Evolutionary conservation across 2,797 vertebrate species (phyloP).

Genomic region (Gobio occitaniae): DNA sequence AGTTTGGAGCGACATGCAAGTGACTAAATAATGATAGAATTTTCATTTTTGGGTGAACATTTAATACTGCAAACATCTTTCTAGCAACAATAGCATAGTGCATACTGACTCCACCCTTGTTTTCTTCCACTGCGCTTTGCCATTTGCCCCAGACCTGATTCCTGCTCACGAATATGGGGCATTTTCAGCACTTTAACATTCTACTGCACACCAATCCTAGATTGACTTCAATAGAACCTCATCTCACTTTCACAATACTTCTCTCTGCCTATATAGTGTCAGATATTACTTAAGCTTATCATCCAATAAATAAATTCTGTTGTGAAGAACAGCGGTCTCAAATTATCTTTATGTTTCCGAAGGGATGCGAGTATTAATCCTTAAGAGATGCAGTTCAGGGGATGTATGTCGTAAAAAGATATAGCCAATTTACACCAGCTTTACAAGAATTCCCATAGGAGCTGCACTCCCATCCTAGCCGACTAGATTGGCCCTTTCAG

Average conservation of each 20-base stretch:
- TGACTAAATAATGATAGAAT: neutral
- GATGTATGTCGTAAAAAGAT: slow-evolving; percentile 54
- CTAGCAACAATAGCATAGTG: neutral
- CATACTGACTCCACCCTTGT: neutral
- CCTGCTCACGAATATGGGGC: neutral
- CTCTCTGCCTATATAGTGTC: neutral
- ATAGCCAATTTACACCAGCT: slow-evolving; percentile 60
- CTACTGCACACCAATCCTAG: neutral
- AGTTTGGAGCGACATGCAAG: neutral
- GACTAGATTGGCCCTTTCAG: slow-evolving; percentile 72
- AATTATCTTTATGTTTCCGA: slow-evolving; percentile 49
- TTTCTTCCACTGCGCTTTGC: neutral
- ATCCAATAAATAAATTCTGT: slow-evolving; percentile 41
- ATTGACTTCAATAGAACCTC: neutral
- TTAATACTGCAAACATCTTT: neutral
- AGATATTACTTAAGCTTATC: slow-evolving; percentile 36
- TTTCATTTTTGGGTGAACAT: neutral
- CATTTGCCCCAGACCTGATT: neutral
- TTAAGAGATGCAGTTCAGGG: slow-evolving; percentile 45
- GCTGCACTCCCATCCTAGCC: slow-evolving; percentile 64
- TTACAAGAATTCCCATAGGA: slow-evolving; percentile 70
- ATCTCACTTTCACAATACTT: slow-evolving; percentile 1
- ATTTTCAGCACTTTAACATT: slow-evolving; percentile 14
- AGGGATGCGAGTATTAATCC: slow-evolving; percentile 47
- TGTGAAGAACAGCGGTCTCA: neutral